Evolutionary conservation across 2,797 vertebrate genomes (phyloP).

Genomic region (Vultur gryphus): DNA sequence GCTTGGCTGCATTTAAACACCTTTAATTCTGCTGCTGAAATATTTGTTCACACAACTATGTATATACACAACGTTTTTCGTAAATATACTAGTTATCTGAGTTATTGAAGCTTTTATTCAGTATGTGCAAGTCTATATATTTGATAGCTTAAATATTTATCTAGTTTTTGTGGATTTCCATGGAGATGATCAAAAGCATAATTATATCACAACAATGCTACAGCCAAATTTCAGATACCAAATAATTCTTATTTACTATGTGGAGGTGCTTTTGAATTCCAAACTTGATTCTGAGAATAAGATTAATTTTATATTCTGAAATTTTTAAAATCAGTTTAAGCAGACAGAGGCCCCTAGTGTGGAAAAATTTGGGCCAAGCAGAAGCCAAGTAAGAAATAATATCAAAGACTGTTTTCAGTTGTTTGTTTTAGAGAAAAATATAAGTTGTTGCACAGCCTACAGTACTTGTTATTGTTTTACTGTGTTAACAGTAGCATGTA

Average conservation of each 20-base stretch:
- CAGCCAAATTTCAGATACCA: background rate
- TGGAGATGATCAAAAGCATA: background rate
- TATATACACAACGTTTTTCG: background rate
- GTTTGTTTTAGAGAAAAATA: background rate
- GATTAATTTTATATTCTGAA: background rate
- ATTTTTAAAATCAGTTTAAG: background rate
- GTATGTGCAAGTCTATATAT: background rate
- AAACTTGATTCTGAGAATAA: background rate
- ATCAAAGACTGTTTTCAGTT: background rate
- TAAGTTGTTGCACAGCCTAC: background rate
- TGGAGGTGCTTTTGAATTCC: background rate
- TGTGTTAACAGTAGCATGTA: background rate
- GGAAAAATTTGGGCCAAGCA: background rate
- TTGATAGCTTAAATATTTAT: background rate
- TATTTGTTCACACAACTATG: background rate
- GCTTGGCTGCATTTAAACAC: background rate
- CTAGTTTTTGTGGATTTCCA: background rate
- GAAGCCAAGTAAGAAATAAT: background rate
- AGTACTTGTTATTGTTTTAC: background rate
- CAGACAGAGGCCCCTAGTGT: background rate
- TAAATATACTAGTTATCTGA: background rate
- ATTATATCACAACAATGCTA: background rate
- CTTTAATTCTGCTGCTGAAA: background rate
- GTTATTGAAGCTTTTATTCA: background rate
- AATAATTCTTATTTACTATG: background rate